phyloP scores from a whole-genome alignment of 2,797 vertebrate species.

The Acomys russatus region DNA sequence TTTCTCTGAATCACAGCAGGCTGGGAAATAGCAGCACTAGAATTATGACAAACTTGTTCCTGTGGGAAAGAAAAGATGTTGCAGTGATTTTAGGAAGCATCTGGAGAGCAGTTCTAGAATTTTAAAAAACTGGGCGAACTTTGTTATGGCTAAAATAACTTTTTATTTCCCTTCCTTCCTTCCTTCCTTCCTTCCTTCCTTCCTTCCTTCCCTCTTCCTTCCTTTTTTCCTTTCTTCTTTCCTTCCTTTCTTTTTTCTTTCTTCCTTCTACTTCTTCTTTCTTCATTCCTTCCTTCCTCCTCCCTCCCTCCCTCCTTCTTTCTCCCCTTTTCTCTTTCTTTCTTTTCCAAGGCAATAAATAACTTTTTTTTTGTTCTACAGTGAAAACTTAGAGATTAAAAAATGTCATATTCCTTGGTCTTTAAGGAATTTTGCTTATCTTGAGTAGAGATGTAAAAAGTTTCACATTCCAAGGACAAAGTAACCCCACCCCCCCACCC shows the following conservation, averaged over 20 bases:
- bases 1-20: slow-evolving; percentile 58
- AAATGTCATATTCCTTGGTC: not conserved
- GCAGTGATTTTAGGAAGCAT: slow-evolving; percentile 27
- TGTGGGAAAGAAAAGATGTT: slow-evolving; percentile 70
- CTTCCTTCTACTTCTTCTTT: too few relatives aligned
- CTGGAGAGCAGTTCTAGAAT: slow-evolving; percentile 5
- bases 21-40: slow-evolving; percentile 64
- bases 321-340: not conserved
- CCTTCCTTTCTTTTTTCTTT: not conserved
- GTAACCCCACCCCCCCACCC: not conserved
- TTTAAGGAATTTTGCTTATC: not conserved
- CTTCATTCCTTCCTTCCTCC: not conserved
- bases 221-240: not conserved
- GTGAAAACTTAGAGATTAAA: slow-evolving; percentile 46
- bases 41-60: slow-evolving; percentile 55
- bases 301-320: not conserved
- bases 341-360: not conserved
- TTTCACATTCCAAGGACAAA: not conserved
- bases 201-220: not conserved
- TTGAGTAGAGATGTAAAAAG: not conserved
- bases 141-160: not conserved
- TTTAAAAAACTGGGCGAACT: not conserved
- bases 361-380: slow-evolving; percentile 14
- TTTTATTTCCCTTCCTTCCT: too few relatives aligned
- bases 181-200: not conserved